Base-by-base conservation (phyloP, 2,113 vertebrate species). In the Gambusia affinis region DNA sequence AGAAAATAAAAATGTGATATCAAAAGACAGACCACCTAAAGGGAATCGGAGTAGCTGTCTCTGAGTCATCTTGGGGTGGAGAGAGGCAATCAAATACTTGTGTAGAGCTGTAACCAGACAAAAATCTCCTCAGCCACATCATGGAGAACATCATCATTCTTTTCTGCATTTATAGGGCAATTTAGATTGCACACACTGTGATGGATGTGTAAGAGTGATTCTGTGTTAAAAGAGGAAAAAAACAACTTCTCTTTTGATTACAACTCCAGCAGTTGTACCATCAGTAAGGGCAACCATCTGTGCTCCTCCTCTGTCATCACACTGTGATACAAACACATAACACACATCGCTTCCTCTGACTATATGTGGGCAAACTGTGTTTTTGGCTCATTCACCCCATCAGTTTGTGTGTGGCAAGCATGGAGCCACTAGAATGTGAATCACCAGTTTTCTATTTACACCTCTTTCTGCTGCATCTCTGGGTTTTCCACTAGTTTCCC, bases 381-480 rank as follows among this genome's bases (percentile, higher is more conserved):
- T 93, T 93, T 84, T 87, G 82, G 78, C 81, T 88, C 78, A 31
- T 24, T 85, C 51, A 79, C 63, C 80, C 61, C 82, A 33, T 83
- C 62, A 72, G 72, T 86, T 66, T 75, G 88, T 87, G 80, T 88
- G 88, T 72, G 89, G 81, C 75, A 76, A 64, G 87, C 83, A 83
- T 86, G 82, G 83, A 91, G 89, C 92, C 92, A 91, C 91, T 72
- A 87, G 81, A 87, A 89, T 92, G 82, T 91, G 91, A 93, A 79
- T 91, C 88, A 90, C 85, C 75, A 75, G 69, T 87, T 85, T 90
- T 91, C 85, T 91, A 91, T 92, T 92, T 91, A 89, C 92, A 92
- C 92, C 91, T 92, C 79, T 81, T 82, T 88, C 73, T 79, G 84
- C 83, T 74, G 75, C 78, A 42, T 78, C 87, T 86, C 82, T 81